Evolutionary conservation across 2,113 vertebrate genomes (phyloP).

Genomic region (Haplochromis vanheusdeni): DNA sequence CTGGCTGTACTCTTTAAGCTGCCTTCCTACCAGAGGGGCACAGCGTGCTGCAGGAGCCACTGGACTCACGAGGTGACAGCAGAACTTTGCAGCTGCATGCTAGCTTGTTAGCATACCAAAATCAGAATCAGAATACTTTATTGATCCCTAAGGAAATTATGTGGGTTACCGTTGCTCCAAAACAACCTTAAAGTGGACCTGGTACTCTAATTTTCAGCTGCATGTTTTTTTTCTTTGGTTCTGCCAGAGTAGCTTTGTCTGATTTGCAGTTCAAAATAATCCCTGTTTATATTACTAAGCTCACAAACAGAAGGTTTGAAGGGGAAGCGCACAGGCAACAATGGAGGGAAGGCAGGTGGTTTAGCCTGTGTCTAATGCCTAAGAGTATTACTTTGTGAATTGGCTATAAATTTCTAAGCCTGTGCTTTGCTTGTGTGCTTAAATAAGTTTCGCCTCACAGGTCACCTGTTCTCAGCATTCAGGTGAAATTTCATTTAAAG

Average conservation of each 20-base stretch:
- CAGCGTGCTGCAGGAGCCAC: neutral
- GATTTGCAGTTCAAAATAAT: neutral
- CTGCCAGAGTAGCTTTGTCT: neutral
- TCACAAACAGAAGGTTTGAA: neutral
- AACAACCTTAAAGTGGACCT: neutral
- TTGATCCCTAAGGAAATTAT: neutral
- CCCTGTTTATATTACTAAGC: neutral
- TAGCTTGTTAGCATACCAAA: neutral
- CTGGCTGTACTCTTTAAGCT: neutral
- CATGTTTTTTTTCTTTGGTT: neutral
- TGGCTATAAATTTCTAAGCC: neutral
- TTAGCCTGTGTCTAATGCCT: neutral
- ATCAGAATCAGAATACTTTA: neutral
- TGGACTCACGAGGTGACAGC: neutral
- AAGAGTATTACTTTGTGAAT: neutral
- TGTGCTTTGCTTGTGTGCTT: neutral
- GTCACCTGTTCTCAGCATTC: neutral
- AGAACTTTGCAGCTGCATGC: neutral
- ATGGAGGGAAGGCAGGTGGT: neutral
- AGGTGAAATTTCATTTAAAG: neutral
- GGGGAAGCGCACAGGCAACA: accelerated
- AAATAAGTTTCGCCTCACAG: neutral
- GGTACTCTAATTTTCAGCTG: neutral
- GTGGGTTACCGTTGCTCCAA: accelerated
- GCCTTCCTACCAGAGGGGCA: neutral